Percentiles rank a stretch among this genome's conserved stretches.
Conservation (phyloP, 2,797 vertebrate species). For the Sebastolobus alascanus region DNA sequence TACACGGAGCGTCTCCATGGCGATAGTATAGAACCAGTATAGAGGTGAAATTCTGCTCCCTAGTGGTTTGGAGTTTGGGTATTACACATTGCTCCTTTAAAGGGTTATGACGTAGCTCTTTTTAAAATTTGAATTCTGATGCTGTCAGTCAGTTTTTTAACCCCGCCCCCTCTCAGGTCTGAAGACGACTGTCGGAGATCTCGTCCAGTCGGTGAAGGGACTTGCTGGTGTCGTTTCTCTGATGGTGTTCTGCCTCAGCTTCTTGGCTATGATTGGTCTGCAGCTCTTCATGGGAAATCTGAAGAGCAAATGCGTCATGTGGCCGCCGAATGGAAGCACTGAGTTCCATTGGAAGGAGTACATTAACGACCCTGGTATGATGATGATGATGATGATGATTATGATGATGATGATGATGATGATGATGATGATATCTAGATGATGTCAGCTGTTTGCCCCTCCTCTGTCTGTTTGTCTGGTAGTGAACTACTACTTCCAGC, state of each 20-base stretch:
- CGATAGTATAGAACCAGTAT: neutral
- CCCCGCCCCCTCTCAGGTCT: constrained; percentile 81
- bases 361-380: constrained; percentile 79
- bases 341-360: constrained; percentile 80
- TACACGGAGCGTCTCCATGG: too few relatives aligned
- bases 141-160: neutral
- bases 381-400: constrained; percentile 7
- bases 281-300: constrained; percentile 93
- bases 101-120: neutral
- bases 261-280: constrained; percentile 89
- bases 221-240: constrained; percentile 89
- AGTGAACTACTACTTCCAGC: constrained; percentile 87
- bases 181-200: constrained; percentile 89
- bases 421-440: neutral
- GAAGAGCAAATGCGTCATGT: constrained; percentile 87
- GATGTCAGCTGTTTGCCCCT: neutral
- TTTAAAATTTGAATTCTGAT: neutral
- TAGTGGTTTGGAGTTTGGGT: neutral
- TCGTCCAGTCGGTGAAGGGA: constrained; percentile 92
- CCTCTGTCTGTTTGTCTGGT: constrained; percentile 10
- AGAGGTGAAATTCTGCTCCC: neutral
- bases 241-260: constrained; percentile 86
- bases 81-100: neutral
- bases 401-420: neutral
- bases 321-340: constrained; percentile 44